A percentile compares a stretch with the other conserved stretches of the same genome.
These are phyloP conservation scores for Biston betularia DNA, from an alignment of 2,888 invertebrate species.

Conservation along the genomic window DNA sequence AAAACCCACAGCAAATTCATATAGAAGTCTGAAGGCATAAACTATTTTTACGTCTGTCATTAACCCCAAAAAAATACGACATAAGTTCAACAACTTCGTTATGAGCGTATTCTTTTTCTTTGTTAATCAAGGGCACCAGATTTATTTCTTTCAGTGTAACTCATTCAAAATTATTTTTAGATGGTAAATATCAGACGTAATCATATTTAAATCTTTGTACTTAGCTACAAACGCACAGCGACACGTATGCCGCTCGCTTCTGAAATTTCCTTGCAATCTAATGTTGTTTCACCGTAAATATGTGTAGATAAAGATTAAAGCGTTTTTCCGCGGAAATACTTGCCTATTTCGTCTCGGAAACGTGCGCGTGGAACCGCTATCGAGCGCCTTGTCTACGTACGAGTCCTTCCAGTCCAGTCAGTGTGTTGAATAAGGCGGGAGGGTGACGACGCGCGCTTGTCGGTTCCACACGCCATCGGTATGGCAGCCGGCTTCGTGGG, in stretches of 20 bases:
- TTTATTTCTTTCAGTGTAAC: neutral
- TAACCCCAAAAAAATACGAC: slow-evolving; percentile 6
- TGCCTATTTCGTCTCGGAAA: slow-evolving; percentile 18
- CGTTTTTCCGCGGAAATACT: slow-evolving; percentile 34
- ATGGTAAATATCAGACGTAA: slow-evolving; percentile 1
- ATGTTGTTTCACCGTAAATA: slow-evolving; percentile 43
- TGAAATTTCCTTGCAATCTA: slow-evolving; percentile 33
- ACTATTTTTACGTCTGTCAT: neutral
- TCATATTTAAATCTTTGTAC: too few relatives aligned
- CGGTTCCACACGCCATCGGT: slow-evolving; percentile 26
- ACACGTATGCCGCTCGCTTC: slow-evolving; percentile 22
- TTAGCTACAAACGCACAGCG: neutral
- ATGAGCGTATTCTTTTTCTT: slow-evolving; percentile 13
- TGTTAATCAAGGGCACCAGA: slow-evolving; percentile 21
- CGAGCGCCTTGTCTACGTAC: slow-evolving; percentile 24
- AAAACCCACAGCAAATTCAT: too few relatives aligned
- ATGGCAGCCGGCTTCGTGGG: slow-evolving; percentile 81
- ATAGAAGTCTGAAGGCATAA: too few relatives aligned
- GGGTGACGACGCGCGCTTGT: slow-evolving; percentile 36
- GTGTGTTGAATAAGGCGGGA: slow-evolving; percentile 34
- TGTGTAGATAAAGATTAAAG: slow-evolving; percentile 25
- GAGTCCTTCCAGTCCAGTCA: slow-evolving; percentile 48
- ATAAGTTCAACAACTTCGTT: slow-evolving; percentile 17
- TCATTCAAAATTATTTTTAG: neutral
- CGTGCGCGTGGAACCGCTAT: slow-evolving; percentile 41